These are phyloP conservation scores for Cyaniris semiargus DNA, from an alignment of 2,888 invertebrate genomes.

Conservation along the genomic window DNA sequence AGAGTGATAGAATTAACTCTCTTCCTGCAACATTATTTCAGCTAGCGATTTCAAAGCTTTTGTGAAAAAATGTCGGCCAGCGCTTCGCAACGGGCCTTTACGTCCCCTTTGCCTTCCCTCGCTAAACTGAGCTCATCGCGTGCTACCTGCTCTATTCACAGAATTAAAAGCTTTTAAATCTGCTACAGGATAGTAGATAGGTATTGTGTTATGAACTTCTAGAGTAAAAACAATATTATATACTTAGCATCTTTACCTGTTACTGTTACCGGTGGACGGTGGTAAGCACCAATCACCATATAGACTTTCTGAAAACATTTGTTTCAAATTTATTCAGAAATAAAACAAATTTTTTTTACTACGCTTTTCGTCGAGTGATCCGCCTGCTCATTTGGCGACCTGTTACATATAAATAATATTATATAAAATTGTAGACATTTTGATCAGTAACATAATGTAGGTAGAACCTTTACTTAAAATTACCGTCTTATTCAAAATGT, in stretches of 20 bases:
- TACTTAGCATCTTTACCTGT: not conserved
- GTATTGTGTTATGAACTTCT: not conserved
- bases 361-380: too few relatives aligned
- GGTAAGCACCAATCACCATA: too few relatives aligned
- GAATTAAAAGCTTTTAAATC: not conserved
- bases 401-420: too few relatives aligned
- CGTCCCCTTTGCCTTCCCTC: not conserved
- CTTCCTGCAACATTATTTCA: not conserved
- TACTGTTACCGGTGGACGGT: too few relatives aligned
- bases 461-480: too few relatives aligned
- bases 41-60: not conserved
- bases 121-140: not conserved
- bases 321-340: too few relatives aligned
- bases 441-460: too few relatives aligned
- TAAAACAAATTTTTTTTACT: too few relatives aligned
- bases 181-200: not conserved
- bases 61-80: conserved; percentile 2
- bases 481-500: too few relatives aligned
- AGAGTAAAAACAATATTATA: not conserved
- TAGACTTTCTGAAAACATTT: too few relatives aligned
- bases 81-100: not conserved
- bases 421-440: too few relatives aligned
- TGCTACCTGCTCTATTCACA: not conserved
- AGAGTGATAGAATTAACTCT: not conserved
- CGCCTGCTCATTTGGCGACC: too few relatives aligned